Evolutionary conservation across 2,888 invertebrate species (phyloP).

Genomic region (Branchellion lobata): DNA sequence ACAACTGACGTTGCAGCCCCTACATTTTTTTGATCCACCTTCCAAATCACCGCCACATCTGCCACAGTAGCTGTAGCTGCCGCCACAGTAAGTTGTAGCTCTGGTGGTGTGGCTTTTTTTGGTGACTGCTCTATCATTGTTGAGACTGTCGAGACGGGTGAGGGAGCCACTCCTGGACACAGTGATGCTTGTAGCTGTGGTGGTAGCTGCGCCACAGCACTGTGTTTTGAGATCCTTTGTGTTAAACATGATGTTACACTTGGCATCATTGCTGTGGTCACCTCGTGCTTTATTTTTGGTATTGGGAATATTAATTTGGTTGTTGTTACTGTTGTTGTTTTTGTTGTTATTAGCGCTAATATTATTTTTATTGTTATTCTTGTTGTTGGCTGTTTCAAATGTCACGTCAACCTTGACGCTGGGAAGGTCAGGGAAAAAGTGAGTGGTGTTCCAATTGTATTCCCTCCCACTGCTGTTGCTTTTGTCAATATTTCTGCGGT

Average conservation of each 20-base stretch:
- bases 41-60: not conserved
- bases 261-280: no score
- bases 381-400: conserved; percentile 5
- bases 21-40: not conserved
- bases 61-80: not conserved
- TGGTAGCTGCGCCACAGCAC: no score
- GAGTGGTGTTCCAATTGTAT: conserved; percentile 53
- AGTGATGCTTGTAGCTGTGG: no score
- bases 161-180: no score
- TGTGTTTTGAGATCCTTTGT: no score
- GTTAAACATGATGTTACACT: no score
- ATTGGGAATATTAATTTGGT: not conserved
- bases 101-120: no score
- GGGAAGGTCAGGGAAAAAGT: conserved; percentile 53
- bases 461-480: conserved; percentile 36
- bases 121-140: no score
- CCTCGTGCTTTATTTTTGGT: not conserved
- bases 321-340: not conserved
- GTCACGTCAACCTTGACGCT: conserved; percentile 42
- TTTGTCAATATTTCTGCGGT: no score
- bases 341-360: not conserved
- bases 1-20: no score
- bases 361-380: not conserved
- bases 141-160: no score
- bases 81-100: not conserved